These are phyloP conservation scores for Labrus mixtus DNA, from an alignment of 2,113 vertebrate genomes.

Conservation along the genomic window DNA sequence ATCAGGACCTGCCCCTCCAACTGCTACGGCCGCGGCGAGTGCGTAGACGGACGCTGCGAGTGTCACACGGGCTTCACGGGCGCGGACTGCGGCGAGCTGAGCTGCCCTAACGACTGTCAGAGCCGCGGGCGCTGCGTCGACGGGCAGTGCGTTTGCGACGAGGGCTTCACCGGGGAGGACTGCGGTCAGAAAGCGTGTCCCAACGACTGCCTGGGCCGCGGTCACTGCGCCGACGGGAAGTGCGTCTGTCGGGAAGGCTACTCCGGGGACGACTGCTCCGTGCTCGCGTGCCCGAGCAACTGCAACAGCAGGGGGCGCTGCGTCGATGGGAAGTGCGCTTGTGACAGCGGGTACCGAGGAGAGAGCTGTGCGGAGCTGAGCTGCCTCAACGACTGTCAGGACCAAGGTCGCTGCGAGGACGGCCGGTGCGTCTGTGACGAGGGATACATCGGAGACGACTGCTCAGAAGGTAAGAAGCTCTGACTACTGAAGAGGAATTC, in stretches of 20 bases:
- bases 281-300: constrained; percentile 84
- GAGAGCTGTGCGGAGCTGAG: constrained; percentile 85
- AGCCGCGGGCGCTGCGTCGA: constrained; percentile 84
- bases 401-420: constrained; percentile 74
- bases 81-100: constrained; percentile 82
- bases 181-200: constrained; percentile 85
- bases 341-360: constrained; percentile 84
- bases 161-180: constrained; percentile 88
- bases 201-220: constrained; percentile 83
- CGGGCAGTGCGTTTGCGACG: constrained; percentile 88
- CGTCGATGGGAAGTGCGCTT: constrained; percentile 87
- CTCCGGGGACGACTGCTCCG: constrained; percentile 86
- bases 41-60: constrained; percentile 85
- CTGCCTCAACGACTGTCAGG: constrained; percentile 82
- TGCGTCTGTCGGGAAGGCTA: constrained; percentile 82
- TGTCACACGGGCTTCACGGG: constrained; percentile 87
- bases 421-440: constrained; percentile 82
- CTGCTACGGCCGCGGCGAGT: constrained; percentile 87
- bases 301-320: constrained; percentile 82
- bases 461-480: constrained; percentile 80
- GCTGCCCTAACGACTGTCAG: constrained; percentile 84
- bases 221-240: constrained; percentile 81
- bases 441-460: constrained; percentile 81
- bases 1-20: constrained; percentile 84
- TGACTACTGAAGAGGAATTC: not conserved